phyloP scores from a whole-genome alignment of 1,140 invertebrate species.

The Drosophila leontia region DNA sequence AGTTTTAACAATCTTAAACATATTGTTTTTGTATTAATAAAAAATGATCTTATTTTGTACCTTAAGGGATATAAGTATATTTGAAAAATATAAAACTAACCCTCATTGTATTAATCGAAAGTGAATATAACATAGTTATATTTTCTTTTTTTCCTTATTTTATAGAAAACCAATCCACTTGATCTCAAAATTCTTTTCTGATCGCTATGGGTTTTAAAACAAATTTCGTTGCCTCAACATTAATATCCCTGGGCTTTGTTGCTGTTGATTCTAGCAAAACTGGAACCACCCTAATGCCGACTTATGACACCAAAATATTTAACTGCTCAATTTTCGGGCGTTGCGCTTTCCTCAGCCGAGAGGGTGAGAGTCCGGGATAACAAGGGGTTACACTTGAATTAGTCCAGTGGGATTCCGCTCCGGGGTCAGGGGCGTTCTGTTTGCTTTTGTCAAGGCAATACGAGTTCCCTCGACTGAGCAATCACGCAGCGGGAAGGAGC shows the following conservation, averaged over 20 bases:
- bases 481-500: conserved; percentile 67
- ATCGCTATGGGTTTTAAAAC: conserved; percentile 35
- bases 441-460: conserved; percentile 43
- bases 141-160: too few relatives aligned
- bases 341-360: conserved; percentile 54
- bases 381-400: conserved; percentile 81
- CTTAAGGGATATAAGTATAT: too few relatives aligned
- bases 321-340: conserved; percentile 79
- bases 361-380: conserved; percentile 41
- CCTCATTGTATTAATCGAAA: too few relatives aligned
- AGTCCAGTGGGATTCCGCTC: conserved; percentile 68
- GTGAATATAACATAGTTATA: too few relatives aligned
- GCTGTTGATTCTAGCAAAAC: conserved; percentile 6
- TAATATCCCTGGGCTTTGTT: conserved; percentile 10
- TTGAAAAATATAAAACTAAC: too few relatives aligned
- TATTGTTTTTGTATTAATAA: too few relatives aligned
- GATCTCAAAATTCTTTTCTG: neutral
- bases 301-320: conserved; percentile 85
- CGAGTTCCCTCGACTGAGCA: conserved; percentile 52
- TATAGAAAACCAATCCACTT: neutral
- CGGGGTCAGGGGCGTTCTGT: conserved; percentile 51
- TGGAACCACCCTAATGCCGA: conserved; percentile 64
- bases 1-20: too few relatives aligned
- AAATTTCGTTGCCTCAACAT: conserved; percentile 19
- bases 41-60: too few relatives aligned